Evolutionary conservation across 2,888 invertebrate species (phyloP), one percentile per base, ranked within the genome.

Genomic region (Eupithecia tripunctaria): DNA sequence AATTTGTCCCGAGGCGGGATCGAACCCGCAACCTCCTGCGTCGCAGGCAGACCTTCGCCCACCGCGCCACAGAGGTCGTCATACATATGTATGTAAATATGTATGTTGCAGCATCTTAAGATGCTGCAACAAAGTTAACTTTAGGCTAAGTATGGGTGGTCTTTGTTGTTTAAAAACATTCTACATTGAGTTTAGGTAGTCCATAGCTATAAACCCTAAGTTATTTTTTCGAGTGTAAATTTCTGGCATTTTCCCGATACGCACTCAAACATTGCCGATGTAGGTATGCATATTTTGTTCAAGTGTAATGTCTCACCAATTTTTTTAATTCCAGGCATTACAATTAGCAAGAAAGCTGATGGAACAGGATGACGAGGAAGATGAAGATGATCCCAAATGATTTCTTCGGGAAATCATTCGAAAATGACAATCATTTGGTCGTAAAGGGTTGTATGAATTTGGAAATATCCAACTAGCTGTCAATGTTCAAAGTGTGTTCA

Each of bases 311-410:
- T 25, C 21, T 27, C 0, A 27, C 2, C 2, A 12, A 0, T 18
- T 51, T 71, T 60, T 66, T 10, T 14, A 36, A 41, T 89, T 91
- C 14, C 97, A 98, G 91, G 99, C 99, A 0, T 97, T 99, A 10
- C 97, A 98, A 90, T 91, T 99, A 85, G 99, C 99, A 32, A 96
- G 98, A 82, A 97, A 99, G 90, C 95, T 99, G 79, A 96, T 99
- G 94, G 96, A 98, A 80, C 97, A 98, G 86, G 99, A 99, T 73
- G 97, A 97, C 38, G 98, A 98, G 1, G 98, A 98, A 0, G 97
- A 97, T 0, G 96, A 96, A 0, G 95, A 82, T 8, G 83, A 83
- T 14, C 21, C 56, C 25, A 56, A 56, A 56, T 56, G 56, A 56
- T 56, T 21, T 12, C 21, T 56, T 25, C 14, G 12, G 21, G 56